Percentiles rank a stretch among this genome's conserved stretches.
phyloP scores from a whole-genome alignment of 2,888 invertebrate species.

The Diadromus collaris region DNA sequence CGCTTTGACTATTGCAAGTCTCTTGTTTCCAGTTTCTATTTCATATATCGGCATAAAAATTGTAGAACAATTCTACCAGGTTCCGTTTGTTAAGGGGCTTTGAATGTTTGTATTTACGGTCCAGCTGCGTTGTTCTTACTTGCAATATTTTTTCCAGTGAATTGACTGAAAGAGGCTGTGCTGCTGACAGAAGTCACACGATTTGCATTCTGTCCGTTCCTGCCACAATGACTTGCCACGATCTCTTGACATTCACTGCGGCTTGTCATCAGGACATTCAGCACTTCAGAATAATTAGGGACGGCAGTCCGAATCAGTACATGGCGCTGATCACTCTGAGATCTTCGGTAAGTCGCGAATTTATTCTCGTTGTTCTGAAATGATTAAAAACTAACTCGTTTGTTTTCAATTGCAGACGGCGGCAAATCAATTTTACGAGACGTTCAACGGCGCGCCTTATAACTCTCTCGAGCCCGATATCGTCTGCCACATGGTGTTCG shows the following conservation, averaged over 20 bases:
- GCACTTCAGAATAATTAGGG: conserved; percentile 94
- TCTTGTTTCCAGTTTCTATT: no score
- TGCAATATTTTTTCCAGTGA: conserved; percentile 82
- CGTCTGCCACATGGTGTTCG: conserved; percentile 97
- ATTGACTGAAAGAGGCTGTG: conserved; percentile 86
- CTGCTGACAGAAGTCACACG: conserved; percentile 88
- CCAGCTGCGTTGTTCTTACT: background rate
- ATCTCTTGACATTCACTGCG: conserved; percentile 95
- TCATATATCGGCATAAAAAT: no score
- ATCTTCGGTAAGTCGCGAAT: conserved; percentile 69
- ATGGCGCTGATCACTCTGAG: conserved; percentile 95
- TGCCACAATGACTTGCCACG: conserved; percentile 94
- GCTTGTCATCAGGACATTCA: conserved; percentile 95
- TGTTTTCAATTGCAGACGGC: conserved; percentile 82
- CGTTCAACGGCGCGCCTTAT: conserved; percentile 96
- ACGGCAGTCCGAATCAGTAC: conserved; percentile 97
- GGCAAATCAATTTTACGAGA: conserved; percentile 95
- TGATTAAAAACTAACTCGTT: background rate
- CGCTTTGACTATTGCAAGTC: no score
- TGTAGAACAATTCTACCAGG: no score
- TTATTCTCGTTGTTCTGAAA: background rate
- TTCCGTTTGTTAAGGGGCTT: no score
- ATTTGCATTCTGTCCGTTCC: conserved; percentile 95
- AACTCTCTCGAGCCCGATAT: conserved; percentile 96
- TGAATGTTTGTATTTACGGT: no score